A percentile compares a stretch with the other conserved stretches of the same genome.
These are phyloP conservation scores for Drosophila virilis DNA, from an alignment of 1,140 invertebrate genomes.

Conservation along the genomic window DNA sequence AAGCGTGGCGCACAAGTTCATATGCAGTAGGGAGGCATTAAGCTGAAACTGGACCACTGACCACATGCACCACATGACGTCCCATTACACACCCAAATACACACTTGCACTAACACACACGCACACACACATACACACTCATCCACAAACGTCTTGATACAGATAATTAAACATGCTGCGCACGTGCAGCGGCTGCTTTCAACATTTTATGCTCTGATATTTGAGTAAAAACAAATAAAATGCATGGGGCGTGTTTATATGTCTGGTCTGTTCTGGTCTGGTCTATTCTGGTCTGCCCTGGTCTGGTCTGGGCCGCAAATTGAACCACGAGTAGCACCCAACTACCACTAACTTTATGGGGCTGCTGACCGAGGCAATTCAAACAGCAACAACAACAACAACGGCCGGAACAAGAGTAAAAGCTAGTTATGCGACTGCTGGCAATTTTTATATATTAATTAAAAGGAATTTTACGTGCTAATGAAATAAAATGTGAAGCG, in stretches of 20 bases:
- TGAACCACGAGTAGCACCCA: slow-evolving; percentile 60
- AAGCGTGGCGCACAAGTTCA: slow-evolving; percentile 25
- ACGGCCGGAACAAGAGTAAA: neutral
- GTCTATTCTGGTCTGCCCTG: too few relatives aligned
- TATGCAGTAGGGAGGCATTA: slow-evolving; percentile 43
- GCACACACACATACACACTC: neutral
- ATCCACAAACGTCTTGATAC: slow-evolving; percentile 35
- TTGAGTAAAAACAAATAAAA: slow-evolving; percentile 72
- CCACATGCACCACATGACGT: slow-evolving; percentile 62
- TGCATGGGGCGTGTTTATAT: slow-evolving; percentile 47
- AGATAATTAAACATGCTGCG: slow-evolving; percentile 80
- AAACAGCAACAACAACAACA: slow-evolving; percentile 11
- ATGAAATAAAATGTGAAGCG: slow-evolving; percentile 71
- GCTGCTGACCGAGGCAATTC: slow-evolving; percentile 31
- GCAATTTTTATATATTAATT: slow-evolving; percentile 78
- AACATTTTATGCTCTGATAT: slow-evolving; percentile 71
- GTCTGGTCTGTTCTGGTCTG: slow-evolving; percentile 8
- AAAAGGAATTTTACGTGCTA: slow-evolving; percentile 78
- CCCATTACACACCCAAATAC: slow-evolving; percentile 13
- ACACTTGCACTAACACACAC: slow-evolving; percentile 9
- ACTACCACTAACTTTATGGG: slow-evolving; percentile 31
- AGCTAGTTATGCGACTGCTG: slow-evolving; percentile 44
- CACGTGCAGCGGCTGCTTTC: slow-evolving; percentile 78
- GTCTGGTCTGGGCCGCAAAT: slow-evolving; percentile 51
- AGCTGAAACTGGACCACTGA: slow-evolving; percentile 57